Evolutionary conservation across 30 jellyfish, hydroid and myxozoan genomes (phyloP).

Genomic region (Pelagia noctiluca): DNA sequence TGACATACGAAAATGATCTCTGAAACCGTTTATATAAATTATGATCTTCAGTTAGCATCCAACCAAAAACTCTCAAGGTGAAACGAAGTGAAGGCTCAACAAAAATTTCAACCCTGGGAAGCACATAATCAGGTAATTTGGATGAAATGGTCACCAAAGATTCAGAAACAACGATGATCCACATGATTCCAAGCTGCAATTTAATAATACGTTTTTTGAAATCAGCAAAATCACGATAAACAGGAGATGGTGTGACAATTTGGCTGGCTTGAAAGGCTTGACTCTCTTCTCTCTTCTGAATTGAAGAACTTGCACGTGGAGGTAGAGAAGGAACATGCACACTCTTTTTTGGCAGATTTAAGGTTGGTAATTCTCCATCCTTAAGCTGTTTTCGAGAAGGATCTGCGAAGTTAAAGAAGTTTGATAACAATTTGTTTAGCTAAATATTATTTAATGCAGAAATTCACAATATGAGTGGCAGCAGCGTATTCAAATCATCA

Average conservation of each 20-base stretch:
- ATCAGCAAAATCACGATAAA: background rate
- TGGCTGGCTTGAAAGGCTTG: background rate
- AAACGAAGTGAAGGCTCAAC: background rate
- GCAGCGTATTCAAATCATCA: background rate
- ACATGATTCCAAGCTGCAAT: background rate
- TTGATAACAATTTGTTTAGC: background rate
- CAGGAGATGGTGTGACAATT: background rate
- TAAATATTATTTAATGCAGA: too few species aligned
- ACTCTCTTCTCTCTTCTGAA: background rate
- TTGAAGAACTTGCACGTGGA: background rate
- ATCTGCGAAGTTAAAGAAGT: background rate
- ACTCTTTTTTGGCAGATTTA: background rate
- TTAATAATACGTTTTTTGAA: background rate
- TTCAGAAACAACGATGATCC: background rate
- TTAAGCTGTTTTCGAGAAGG: background rate
- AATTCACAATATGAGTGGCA: background rate
- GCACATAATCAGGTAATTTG: background rate
- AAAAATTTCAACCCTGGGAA: constrained; percentile 21
- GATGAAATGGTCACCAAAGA: background rate
- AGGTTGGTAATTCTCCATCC: background rate
- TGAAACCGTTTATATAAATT: background rate
- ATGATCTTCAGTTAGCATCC: constrained; percentile 25
- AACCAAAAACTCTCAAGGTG: constrained; percentile 36
- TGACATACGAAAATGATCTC: background rate
- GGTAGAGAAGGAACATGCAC: background rate